phyloP scores from a whole-genome alignment of 2,797 vertebrate species.

The Amblyraja radiata region DNA sequence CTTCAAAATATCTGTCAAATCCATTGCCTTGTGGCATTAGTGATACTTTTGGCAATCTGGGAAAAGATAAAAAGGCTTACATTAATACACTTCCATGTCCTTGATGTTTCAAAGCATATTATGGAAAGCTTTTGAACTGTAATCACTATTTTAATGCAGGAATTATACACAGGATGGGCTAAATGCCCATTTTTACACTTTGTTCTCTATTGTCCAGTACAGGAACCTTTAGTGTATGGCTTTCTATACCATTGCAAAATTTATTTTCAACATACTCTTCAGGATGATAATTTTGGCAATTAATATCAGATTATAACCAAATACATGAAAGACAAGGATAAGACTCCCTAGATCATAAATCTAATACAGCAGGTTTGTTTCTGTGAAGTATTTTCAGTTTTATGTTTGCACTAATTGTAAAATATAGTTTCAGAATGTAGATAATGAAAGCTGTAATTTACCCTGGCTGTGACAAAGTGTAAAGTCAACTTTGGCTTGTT shows the following conservation, averaged over 20 bases:
- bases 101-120: too few species aligned
- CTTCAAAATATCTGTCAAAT: not conserved
- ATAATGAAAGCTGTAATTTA: not conserved
- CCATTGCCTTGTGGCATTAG: not conserved
- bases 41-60: not conserved
- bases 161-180: not conserved
- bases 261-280: not conserved
- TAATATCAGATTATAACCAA: too few species aligned
- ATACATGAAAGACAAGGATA: not conserved
- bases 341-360: not conserved
- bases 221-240: not conserved
- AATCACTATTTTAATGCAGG: not conserved
- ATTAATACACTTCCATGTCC: too few species aligned
- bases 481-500: not conserved
- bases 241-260: not conserved
- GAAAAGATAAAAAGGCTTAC: too few species aligned
- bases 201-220: not conserved
- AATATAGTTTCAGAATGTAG: not conserved
- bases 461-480: not conserved
- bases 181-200: not conserved
- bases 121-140: too few species aligned
- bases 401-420: not conserved
- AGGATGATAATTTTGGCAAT: not conserved
- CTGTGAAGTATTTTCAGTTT: not conserved
- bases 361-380: not conserved